Evolutionary conservation across 2,113 vertebrate species (phyloP), one percentile per base, ranked within the genome.

Genomic region (Hoplias malabaricus): DNA sequence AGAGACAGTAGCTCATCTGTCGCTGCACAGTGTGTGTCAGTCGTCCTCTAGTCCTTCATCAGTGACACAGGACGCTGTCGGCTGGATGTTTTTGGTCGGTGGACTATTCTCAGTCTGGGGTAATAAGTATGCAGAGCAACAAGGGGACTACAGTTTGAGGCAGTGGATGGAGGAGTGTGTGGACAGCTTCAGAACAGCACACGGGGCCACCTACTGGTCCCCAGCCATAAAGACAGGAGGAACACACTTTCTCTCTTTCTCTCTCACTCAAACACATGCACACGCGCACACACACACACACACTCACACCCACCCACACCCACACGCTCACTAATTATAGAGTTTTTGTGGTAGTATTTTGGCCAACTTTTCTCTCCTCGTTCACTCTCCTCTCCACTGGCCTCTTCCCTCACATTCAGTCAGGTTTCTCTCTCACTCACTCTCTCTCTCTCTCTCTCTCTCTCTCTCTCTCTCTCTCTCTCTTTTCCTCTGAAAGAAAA

Each of bases 311-410:
- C 50, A 42, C 1, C 29, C 23, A 8, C 73, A 34, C 42, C 38
- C 63, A 73, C n/a, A 50, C 27, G 75, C 4, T 5, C 8, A 4
- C 73, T 61, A 79, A 78, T 78, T 78, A 62, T 78, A 77, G 79
- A 71, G 27, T 65, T 81, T 73, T 74, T 81, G 42, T 10, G 42
- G 59, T 56, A 48, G 21, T 75, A 23, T 46, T 19, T 31, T 42
- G 14, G 4, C 43, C 21, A 33, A 29, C 56, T 73, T 59, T n/a
- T n/a, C n/a, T 74, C 48, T 25, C 13, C 43, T 65, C 1, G 38
- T 66, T 53, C 46, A 75, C 43, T 29, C 31, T 63, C 33, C 31
- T 63, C n/a, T 65, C 3, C 23, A 16, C 21, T 50, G 12, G 19
- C 29, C 53, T 62, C 23, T 50, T 23, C 6, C 5, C 40, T 62